Evolutionary conservation across 2,888 invertebrate genomes (phyloP).

Genomic region (Euzophera pinguis): DNA sequence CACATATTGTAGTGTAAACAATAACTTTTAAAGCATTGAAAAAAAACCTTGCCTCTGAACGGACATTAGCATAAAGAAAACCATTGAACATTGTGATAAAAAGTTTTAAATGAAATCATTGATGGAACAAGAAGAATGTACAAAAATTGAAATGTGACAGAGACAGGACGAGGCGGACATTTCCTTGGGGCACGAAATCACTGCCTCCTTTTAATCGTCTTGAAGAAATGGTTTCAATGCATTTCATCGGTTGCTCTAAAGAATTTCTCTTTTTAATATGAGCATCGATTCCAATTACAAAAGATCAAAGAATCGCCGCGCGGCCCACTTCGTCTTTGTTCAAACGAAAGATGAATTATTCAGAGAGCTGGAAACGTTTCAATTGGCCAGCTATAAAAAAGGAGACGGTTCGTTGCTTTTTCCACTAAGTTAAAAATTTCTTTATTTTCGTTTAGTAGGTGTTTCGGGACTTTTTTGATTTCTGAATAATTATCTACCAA

Average conservation of each 20-base stretch:
- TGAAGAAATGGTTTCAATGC: slow-evolving; percentile 73
- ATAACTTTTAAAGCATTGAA: not conserved
- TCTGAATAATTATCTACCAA: slow-evolving; percentile 26
- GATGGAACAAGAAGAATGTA: not conserved
- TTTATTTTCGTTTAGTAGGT: slow-evolving; percentile 66
- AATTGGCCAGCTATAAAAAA: slow-evolving; percentile 80
- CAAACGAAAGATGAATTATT: slow-evolving; percentile 80
- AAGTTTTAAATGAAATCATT: not conserved
- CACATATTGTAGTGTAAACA: not conserved
- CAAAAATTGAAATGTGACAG: not conserved
- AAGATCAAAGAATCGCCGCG: slow-evolving; percentile 80
- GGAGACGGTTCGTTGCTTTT: slow-evolving; percentile 77
- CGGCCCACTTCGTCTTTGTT: slow-evolving; percentile 80
- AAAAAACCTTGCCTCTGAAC: not conserved
- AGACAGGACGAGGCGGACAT: slow-evolving; percentile 12
- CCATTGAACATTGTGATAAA: no score
- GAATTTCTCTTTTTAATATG: slow-evolving; percentile 78
- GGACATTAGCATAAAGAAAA: no score
- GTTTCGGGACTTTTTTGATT: slow-evolving; percentile 49
- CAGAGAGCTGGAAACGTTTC: slow-evolving; percentile 80
- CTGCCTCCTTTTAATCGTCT: slow-evolving; percentile 64
- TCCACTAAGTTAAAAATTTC: slow-evolving; percentile 76
- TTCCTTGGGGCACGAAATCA: slow-evolving; percentile 52
- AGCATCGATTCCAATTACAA: slow-evolving; percentile 81
- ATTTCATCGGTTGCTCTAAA: slow-evolving; percentile 70